phyloP scores from a whole-genome alignment of 2,888 invertebrate species.

The Unio delphinus region DNA sequence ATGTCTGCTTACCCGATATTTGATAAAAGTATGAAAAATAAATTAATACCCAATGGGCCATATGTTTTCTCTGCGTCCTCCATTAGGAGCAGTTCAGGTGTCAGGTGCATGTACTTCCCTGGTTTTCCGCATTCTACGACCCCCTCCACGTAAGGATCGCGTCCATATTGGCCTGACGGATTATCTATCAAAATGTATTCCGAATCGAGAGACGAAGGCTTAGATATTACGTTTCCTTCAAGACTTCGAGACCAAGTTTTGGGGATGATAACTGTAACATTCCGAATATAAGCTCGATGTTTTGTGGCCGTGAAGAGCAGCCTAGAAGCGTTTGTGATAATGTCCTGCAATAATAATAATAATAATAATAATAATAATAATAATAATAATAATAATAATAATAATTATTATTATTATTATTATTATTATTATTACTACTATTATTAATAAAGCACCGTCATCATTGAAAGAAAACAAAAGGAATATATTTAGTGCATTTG shows the following conservation, averaged over 20 bases:
- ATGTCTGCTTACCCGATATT: too few species aligned
- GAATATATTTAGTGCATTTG: too few species aligned
- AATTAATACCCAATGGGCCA: too few species aligned
- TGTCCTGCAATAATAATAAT: slow-evolving; percentile 68
- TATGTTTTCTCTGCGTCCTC: background rate
- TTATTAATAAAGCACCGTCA: too few species aligned
- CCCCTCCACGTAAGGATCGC: slow-evolving; percentile 46
- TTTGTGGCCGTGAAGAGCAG: slow-evolving; percentile 76
- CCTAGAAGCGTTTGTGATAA: slow-evolving; percentile 76
- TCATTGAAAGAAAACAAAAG: too few species aligned
- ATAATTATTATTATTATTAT: too few species aligned
- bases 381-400: too few species aligned
- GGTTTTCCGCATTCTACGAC: slow-evolving; percentile 43
- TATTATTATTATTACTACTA: too few species aligned
- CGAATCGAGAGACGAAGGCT: slow-evolving; percentile 40
- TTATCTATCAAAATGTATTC: slow-evolving; percentile 75
- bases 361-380: too few species aligned
- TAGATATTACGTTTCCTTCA: slow-evolving; percentile 1
- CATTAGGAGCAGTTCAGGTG: slow-evolving; percentile 42
- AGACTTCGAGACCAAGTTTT: slow-evolving; percentile 75
- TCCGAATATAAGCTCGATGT: slow-evolving; percentile 72
- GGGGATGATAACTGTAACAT: slow-evolving; percentile 77
- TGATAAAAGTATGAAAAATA: too few species aligned
- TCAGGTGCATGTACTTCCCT: slow-evolving; percentile 49
- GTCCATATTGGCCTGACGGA: slow-evolving; percentile 62